Percentiles rank a stretch among this genome's conserved stretches.
These are phyloP conservation scores for Mycogona germanica DNA, from an alignment of 2,888 invertebrate genomes.

Conservation along the genomic window DNA sequence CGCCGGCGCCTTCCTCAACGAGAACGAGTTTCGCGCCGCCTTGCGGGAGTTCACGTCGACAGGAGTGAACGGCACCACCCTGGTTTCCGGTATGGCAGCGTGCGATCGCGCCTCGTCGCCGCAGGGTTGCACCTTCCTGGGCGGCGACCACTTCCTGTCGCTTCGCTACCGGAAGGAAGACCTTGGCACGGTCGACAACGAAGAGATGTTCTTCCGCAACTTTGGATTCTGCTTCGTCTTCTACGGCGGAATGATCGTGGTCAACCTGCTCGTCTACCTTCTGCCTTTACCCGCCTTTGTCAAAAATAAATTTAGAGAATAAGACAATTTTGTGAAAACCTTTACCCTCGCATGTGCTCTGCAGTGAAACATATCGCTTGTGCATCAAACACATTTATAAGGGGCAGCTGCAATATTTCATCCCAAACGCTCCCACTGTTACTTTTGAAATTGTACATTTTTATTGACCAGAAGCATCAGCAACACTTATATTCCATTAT, in stretches of 20 bases:
- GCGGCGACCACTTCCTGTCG: slow-evolving; percentile 55
- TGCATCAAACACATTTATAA: no score
- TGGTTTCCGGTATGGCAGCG: no score
- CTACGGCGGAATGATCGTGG: slow-evolving; percentile 61
- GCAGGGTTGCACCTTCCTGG: slow-evolving; percentile 35
- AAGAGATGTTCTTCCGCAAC: slow-evolving; percentile 39
- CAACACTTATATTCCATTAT: no score
- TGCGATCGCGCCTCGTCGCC: slow-evolving; percentile 26
- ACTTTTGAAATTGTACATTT: no score
- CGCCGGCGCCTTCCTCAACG: slow-evolving; percentile 58
- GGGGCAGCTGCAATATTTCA: no score
- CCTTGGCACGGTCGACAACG: slow-evolving; percentile 28
- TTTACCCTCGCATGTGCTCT: no score
- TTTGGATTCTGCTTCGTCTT: slow-evolving; percentile 71
- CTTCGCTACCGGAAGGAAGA: slow-evolving; percentile 49
- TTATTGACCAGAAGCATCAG: no score
- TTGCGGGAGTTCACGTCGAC: slow-evolving; percentile 25
- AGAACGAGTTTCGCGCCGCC: slow-evolving; percentile 47
- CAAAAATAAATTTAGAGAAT: slow-evolving; percentile 75
- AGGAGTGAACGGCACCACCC: slow-evolving; percentile 11
- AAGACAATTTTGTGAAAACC: no score
- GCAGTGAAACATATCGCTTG: no score
- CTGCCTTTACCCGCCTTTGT: slow-evolving; percentile 72
- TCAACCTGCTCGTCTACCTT: slow-evolving; percentile 73
- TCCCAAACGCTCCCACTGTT: no score